A percentile compares a stretch with the other conserved stretches of the same genome.
These are phyloP conservation scores for Nesidiocoris tenuis DNA, from an alignment of 2,888 invertebrate genomes.

Conservation along the genomic window DNA sequence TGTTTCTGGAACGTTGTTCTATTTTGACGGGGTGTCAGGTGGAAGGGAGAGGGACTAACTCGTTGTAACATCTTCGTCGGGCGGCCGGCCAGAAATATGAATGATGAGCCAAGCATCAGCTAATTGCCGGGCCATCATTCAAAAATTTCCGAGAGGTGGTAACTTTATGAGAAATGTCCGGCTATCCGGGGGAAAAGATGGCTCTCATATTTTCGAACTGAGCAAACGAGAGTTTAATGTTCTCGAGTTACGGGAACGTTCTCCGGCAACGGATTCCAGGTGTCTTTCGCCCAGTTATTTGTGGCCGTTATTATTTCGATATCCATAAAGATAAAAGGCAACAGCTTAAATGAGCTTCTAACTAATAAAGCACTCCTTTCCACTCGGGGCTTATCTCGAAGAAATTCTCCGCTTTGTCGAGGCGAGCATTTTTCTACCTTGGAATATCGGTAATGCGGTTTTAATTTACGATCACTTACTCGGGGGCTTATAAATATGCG, in stretches of 20 bases:
- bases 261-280: neutral
- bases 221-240: neutral
- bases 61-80: neutral
- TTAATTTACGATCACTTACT: too few species aligned
- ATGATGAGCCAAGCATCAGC: conserved; percentile 11
- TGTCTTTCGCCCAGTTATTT: neutral
- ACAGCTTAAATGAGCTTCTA: neutral
- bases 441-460: too few species aligned
- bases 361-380: neutral
- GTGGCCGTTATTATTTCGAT: neutral
- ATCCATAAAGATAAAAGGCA: neutral
- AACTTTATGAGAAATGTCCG: neutral
- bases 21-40: neutral
- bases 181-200: neutral
- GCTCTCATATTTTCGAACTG: neutral
- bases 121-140: conserved; percentile 37
- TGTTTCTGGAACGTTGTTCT: neutral
- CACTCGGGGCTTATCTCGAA: too few species aligned
- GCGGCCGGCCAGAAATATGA: conserved; percentile 36
- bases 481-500: too few species aligned
- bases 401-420: too few species aligned
- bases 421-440: too few species aligned
- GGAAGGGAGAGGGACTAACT: neutral
- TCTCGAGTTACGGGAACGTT: neutral
- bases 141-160: conserved; percentile 31